phyloP scores from a whole-genome alignment of 2,888 invertebrate species.

The Chymomyza procnemis region DNA sequence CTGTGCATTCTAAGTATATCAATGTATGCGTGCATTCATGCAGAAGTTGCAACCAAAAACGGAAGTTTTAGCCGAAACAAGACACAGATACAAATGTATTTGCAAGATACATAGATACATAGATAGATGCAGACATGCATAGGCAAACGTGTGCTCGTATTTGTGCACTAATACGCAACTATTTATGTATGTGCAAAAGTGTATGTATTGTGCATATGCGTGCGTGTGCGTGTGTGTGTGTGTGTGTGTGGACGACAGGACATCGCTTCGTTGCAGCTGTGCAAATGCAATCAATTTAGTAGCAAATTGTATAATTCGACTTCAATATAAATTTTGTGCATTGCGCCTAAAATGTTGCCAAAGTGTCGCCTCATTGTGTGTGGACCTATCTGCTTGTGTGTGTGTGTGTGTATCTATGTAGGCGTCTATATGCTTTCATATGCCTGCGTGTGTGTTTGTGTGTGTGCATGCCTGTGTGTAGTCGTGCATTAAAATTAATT shows the following conservation, averaged over 20 bases:
- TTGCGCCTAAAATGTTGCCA: constrained; percentile 62
- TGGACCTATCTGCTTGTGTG: constrained; percentile 20
- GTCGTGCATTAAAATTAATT: constrained; percentile 79
- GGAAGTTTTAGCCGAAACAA: background rate
- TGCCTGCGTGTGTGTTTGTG: constrained; percentile 27
- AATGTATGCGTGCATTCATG: background rate
- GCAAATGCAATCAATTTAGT: constrained; percentile 69
- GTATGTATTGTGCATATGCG: no score
- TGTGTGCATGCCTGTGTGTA: constrained; percentile 62
- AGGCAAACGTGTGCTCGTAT: background rate
- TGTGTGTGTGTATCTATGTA: constrained; percentile 23
- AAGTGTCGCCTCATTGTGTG: constrained; percentile 49
- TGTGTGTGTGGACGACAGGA: background rate
- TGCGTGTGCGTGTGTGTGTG: background rate
- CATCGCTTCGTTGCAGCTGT: constrained; percentile 38
- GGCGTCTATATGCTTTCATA: constrained; percentile 16
- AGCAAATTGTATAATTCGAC: constrained; percentile 70
- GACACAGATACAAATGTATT: constrained; percentile 10
- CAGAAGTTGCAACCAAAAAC: background rate
- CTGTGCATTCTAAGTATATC: no score
- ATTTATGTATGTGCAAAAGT: constrained; percentile 18
- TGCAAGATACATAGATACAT: constrained; percentile 8
- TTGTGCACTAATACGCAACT: background rate
- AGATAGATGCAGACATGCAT: constrained; percentile 12
- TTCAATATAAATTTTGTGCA: constrained; percentile 60